Evolutionary conservation across 2,888 invertebrate genomes (phyloP), one percentile per base, ranked within the genome.

Genomic region (Ennomos erosarius): DNA sequence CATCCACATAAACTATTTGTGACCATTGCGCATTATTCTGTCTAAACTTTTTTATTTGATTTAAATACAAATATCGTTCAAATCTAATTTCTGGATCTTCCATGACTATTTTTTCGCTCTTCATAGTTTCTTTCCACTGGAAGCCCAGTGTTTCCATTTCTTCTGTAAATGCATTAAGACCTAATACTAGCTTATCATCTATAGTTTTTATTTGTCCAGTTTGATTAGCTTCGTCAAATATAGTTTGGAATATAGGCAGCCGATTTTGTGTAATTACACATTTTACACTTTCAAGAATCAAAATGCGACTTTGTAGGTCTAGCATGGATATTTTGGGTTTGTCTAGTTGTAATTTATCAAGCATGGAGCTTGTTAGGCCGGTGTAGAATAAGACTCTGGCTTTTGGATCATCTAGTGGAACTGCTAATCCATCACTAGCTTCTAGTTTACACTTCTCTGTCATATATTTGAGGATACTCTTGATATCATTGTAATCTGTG

Each of bases 81-180:
- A 78, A 84, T 16, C 78, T 77, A 12, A 75, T 38, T 63, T 79
- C 74, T 46, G 81, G 79, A 55, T 85, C 71, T 76, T 87, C 87
- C 47, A 81, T 59, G 10, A 85, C 52, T 33, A 83, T 62, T 11
- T 37, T 55, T 16, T 34, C 37, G 10, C 73, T 75, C 48, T 49
- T 58, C 5, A 39, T 56, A 10, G 70, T 68, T 61, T 74, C 69
- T 53, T 65, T 70, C 40, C 71, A 71, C 10, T 69, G 55, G 68
- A 75, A 81, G 2, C 80, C 79, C 36, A 81, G 65, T 36, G 38
- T 34, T 12, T 9, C 58, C 55, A 82, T 55, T 62, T 73, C 50
- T n/a, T 52, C 36, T 35, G 55, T 54, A 52, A 73, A 65, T 36
- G 61, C 33, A 9, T 58, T 40, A 40, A n/a, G 10, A 40, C 9